These are phyloP conservation scores for Acleris sparsana DNA, from an alignment of 2,888 invertebrate genomes.

Conservation along the genomic window DNA sequence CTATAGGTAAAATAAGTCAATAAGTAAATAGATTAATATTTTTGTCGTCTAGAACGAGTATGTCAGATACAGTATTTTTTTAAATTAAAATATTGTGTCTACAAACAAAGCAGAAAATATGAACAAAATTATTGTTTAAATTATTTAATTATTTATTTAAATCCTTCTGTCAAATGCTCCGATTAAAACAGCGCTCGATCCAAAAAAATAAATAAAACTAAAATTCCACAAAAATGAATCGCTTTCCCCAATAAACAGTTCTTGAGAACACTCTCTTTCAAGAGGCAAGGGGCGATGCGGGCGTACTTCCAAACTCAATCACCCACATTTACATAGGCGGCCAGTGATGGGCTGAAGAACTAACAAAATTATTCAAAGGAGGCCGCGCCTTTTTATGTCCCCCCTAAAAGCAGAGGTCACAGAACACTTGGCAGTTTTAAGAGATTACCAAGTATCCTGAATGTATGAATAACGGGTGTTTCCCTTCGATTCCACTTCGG, in stretches of 20 bases:
- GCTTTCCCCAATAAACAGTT: slow-evolving; percentile 25
- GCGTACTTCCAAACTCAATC: slow-evolving; percentile 46
- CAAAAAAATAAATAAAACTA: neutral
- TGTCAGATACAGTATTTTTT: too few species aligned
- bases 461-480: slow-evolving; percentile 55
- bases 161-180: too few species aligned
- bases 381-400: slow-evolving; percentile 60
- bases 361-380: slow-evolving; percentile 81
- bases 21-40: too few species aligned
- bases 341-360: slow-evolving; percentile 66
- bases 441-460: slow-evolving; percentile 51
- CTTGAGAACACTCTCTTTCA: slow-evolving; percentile 36
- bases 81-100: too few species aligned
- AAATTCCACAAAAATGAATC: slow-evolving; percentile 16
- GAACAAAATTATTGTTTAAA: too few species aligned
- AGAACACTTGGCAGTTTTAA: slow-evolving; percentile 48
- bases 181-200: too few species aligned
- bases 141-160: too few species aligned
- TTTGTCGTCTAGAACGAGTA: too few species aligned
- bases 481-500: slow-evolving; percentile 25
- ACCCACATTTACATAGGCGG: slow-evolving; percentile 71
- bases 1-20: too few species aligned
- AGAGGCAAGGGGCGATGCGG: slow-evolving; percentile 38
- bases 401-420: slow-evolving; percentile 49
- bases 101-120: too few species aligned